A percentile compares a stretch with the other conserved stretches of the same genome.
phyloP scores from a whole-genome alignment of 2,113 vertebrate genomes.

The Nothobranchius furzeri region DNA sequence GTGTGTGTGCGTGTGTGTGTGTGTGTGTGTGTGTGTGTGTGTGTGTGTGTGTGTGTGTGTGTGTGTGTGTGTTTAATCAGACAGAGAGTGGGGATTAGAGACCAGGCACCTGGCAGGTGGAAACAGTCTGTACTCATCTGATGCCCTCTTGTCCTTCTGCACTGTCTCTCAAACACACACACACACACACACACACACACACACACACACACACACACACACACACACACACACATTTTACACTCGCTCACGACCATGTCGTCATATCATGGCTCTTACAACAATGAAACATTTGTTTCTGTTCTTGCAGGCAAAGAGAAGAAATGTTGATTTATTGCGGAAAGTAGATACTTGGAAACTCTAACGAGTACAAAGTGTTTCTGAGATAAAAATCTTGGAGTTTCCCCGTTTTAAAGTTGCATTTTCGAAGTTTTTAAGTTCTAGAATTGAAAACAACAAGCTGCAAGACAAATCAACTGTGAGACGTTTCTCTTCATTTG shows the following conservation, averaged over 20 bases:
- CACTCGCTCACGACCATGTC: slow-evolving; percentile 22
- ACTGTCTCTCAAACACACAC: not conserved
- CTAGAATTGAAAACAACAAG: too few relatives aligned
- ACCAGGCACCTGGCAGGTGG: slow-evolving; percentile 75
- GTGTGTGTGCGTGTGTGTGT: slow-evolving; percentile 27
- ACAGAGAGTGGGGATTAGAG: slow-evolving; percentile 77
- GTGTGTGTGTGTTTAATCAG: slow-evolving; percentile 72
- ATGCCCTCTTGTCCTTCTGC: slow-evolving; percentile 64
- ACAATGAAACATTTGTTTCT: slow-evolving; percentile 17
- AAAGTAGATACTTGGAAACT: not conserved
- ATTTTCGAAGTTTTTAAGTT: too few relatives aligned
- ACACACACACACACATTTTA: slow-evolving; percentile 18
- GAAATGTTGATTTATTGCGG: not conserved
- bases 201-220: not conserved
- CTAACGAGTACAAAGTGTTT: not conserved
- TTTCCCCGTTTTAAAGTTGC: too few relatives aligned
- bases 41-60: slow-evolving; percentile 40
- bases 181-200: slow-evolving; percentile 5
- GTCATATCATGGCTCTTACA: slow-evolving; percentile 5
- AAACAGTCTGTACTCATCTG: slow-evolving; percentile 74
- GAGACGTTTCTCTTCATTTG: too few relatives aligned
- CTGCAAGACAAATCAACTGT: too few relatives aligned
- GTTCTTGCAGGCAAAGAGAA: not conserved
- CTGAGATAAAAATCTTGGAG: not conserved
- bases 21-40: too few relatives aligned